These are phyloP conservation scores for Drosophila ohnishii DNA, from an alignment of 1,140 invertebrate species.

Conservation along the genomic window DNA sequence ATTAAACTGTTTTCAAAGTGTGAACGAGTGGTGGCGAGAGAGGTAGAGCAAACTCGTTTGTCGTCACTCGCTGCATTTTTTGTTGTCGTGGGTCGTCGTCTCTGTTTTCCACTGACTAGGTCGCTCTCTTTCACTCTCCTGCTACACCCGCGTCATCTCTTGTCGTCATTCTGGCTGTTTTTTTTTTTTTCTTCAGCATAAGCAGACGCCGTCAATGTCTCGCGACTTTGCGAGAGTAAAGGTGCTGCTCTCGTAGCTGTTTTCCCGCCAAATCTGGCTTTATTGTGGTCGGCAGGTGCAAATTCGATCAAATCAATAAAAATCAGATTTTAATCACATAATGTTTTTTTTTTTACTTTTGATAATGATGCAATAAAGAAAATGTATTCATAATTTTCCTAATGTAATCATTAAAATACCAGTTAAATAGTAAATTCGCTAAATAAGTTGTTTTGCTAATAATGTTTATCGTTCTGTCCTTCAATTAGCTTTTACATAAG, in stretches of 20 bases:
- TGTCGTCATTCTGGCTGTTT: slow-evolving; percentile 8
- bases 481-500: neutral
- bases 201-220: slow-evolving; percentile 39
- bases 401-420: neutral
- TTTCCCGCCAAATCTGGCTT: slow-evolving; percentile 8
- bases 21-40: slow-evolving; percentile 36
- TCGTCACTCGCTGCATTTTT: slow-evolving; percentile 60
- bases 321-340: neutral
- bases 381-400: neutral
- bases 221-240: slow-evolving; percentile 24
- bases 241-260: slow-evolving; percentile 2
- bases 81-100: slow-evolving; percentile 71
- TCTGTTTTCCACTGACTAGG: slow-evolving; percentile 37
- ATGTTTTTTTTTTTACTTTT: neutral
- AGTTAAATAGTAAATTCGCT: neutral
- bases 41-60: slow-evolving; percentile 36
- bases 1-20: slow-evolving; percentile 51
- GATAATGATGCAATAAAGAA: neutral
- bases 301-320: slow-evolving; percentile 12
- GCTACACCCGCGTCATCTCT: slow-evolving; percentile 1
- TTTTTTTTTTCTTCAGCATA: slow-evolving; percentile 31
- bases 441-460: neutral
- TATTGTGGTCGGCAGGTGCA: slow-evolving; percentile 4
- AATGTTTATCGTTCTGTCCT: neutral
- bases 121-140: slow-evolving; percentile 27